These are phyloP conservation scores for Echinarachnius parma DNA, from an alignment of 53 echinoderm and acorn worm species.

Conservation along the genomic window DNA sequence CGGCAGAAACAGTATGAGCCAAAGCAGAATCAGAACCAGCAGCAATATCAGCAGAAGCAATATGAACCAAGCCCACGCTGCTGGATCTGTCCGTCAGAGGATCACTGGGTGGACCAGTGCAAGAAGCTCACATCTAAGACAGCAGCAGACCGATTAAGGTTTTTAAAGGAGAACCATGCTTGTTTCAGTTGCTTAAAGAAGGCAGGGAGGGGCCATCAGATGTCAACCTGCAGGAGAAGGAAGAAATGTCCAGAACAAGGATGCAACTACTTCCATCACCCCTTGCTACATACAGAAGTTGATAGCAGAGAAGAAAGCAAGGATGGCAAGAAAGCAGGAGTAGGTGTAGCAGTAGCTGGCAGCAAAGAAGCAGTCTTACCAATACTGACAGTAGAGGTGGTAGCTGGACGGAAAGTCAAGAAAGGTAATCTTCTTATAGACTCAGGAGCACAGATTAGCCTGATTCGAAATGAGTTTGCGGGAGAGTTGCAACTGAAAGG, in stretches of 20 bases:
- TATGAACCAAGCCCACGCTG: slow-evolving; percentile 4
- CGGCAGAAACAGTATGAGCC: too few relatives aligned
- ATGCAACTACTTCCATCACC: slow-evolving; percentile 15
- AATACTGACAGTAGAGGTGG: slow-evolving; percentile 5
- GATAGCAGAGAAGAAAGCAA: not conserved
- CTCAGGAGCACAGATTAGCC: slow-evolving; percentile 42
- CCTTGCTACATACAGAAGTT: not conserved
- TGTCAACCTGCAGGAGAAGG: slow-evolving; percentile 46
- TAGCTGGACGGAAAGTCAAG: not conserved
- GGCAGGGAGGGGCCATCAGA: slow-evolving; percentile 49
- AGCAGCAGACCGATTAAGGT: slow-evolving; percentile 24
- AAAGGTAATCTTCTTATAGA: slow-evolving; percentile 45
- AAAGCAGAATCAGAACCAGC: not conserved
- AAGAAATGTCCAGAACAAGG: slow-evolving; percentile 6
- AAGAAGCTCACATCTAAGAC: not conserved
- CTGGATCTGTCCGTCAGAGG: slow-evolving; percentile 49
- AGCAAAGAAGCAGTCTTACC: slow-evolving; percentile 22
- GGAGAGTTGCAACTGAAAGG: slow-evolving; percentile 37
- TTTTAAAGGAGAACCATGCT: slow-evolving; percentile 33
- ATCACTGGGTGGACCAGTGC: slow-evolving; percentile 68
- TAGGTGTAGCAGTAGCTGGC: slow-evolving; percentile 2
- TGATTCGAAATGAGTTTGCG: slow-evolving; percentile 32
- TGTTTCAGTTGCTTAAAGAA: slow-evolving; percentile 71
- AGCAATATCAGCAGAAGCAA: not conserved
- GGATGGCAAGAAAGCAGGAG: not conserved